Evolutionary conservation across 1,140 invertebrate species (phyloP).

Genomic region (Leucophenga varia): DNA sequence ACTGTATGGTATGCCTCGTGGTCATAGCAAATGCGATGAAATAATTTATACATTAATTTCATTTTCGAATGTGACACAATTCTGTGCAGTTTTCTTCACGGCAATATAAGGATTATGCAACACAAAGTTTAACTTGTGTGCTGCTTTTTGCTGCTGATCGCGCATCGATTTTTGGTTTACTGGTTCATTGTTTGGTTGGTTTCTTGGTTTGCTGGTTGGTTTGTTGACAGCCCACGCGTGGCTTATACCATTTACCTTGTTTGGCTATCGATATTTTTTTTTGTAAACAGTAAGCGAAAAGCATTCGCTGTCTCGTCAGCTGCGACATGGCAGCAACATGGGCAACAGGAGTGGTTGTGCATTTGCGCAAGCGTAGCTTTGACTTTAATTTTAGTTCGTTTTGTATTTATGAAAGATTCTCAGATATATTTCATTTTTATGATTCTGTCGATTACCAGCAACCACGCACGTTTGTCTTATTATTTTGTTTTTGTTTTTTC

Average conservation of each 20-base stretch:
- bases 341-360: too few relatives aligned
- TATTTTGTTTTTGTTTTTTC: too few relatives aligned
- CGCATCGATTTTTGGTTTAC: too few relatives aligned
- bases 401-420: conserved; percentile 45
- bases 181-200: too few relatives aligned
- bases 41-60: conserved; percentile 55
- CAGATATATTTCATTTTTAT: conserved; percentile 55
- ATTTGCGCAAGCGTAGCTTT: conserved; percentile 48
- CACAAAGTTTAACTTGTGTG: too few relatives aligned
- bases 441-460: conserved; percentile 52
- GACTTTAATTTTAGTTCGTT: neutral
- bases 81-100: too few relatives aligned
- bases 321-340: too few relatives aligned
- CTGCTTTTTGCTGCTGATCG: too few relatives aligned
- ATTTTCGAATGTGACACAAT: too few relatives aligned
- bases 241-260: conserved; percentile 53
- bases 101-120: conserved; percentile 44
- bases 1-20: conserved; percentile 45
- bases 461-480: conserved; percentile 46
- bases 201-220: conserved; percentile 14
- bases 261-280: conserved; percentile 46
- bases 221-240: conserved; percentile 51
- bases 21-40: conserved; percentile 50
- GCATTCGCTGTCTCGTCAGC: too few relatives aligned
- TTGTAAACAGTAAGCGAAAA: conserved; percentile 1